A percentile compares a stretch with the other conserved stretches of the same genome.
These are phyloP conservation scores for Brachionus rotundiformis DNA, from an alignment of 1,140 invertebrate genomes.

Conservation along the genomic window DNA sequence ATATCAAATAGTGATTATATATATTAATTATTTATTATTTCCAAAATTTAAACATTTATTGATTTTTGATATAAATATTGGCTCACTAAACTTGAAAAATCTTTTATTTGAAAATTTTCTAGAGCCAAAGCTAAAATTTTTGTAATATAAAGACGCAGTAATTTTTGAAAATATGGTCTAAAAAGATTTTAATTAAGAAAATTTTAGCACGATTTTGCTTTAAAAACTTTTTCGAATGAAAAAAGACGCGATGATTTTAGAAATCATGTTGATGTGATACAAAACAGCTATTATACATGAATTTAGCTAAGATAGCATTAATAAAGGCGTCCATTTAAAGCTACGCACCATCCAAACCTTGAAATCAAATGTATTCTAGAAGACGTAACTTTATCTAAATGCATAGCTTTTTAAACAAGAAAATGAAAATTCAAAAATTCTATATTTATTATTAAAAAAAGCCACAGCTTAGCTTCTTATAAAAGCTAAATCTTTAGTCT, in stretches of 20 bases:
- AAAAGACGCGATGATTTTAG: conserved; percentile 20
- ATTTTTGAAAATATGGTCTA: neutral
- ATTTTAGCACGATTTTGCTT: neutral
- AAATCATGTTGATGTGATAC: conserved; percentile 17
- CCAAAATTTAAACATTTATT: no score
- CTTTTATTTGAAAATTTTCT: neutral
- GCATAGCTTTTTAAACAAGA: conserved; percentile 9
- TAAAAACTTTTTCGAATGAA: neutral
- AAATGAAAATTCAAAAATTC: neutral
- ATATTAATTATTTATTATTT: no score
- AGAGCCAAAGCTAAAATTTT: neutral
- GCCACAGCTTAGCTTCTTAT: neutral
- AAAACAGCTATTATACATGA: neutral
- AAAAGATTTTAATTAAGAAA: neutral
- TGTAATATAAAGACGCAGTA: neutral
- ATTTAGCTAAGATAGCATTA: neutral
- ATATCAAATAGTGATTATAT: no score
- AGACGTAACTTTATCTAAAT: conserved; percentile 37
- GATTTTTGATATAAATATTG: neutral
- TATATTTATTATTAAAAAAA: neutral
- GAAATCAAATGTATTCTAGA: neutral
- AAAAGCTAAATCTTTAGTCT: neutral
- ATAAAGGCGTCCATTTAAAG: conserved; percentile 29
- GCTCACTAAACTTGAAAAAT: neutral
- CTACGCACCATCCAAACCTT: neutral